Conservation (phyloP, 2,888 invertebrate species). For the Platycheirus rosarum region DNA sequence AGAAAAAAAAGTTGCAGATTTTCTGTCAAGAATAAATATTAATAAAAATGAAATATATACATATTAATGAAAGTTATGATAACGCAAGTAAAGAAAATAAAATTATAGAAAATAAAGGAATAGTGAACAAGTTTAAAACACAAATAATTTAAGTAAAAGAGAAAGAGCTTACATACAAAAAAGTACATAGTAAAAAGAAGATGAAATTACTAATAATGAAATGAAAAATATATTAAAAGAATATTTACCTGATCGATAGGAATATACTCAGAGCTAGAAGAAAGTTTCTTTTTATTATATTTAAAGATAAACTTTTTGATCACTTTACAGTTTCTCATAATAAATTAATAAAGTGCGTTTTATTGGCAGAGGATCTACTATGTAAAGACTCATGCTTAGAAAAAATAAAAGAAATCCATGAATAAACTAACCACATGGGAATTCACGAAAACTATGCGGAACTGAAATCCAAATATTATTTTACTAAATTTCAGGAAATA, state of each 20-base stretch:
- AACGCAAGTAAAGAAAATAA: not conserved
- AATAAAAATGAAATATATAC: constrained; percentile 1
- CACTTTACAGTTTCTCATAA: not conserved
- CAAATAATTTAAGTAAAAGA: not conserved
- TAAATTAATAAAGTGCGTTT: no score
- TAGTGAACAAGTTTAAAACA: not conserved
- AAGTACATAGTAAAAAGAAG: not conserved
- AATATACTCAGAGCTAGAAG: not conserved
- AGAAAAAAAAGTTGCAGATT: not conserved
- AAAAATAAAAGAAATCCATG: not conserved
- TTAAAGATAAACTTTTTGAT: not conserved
- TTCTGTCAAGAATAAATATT: not conserved
- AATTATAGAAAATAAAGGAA: not conserved
- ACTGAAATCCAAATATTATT: no score
- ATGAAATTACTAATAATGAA: not conserved
- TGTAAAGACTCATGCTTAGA: no score
- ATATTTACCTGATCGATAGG: constrained; percentile 2
- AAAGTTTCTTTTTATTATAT: not conserved
- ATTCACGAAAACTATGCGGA: no score
- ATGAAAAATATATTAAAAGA: not conserved
- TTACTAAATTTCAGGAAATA: no score
- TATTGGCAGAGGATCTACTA: no score
- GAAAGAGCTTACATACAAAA: not conserved
- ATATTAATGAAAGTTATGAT: not conserved
- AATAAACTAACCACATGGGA: not conserved